Base-by-base conservation (phyloP, 2,888 invertebrate species). In the Rhyacophila evoluta region DNA sequence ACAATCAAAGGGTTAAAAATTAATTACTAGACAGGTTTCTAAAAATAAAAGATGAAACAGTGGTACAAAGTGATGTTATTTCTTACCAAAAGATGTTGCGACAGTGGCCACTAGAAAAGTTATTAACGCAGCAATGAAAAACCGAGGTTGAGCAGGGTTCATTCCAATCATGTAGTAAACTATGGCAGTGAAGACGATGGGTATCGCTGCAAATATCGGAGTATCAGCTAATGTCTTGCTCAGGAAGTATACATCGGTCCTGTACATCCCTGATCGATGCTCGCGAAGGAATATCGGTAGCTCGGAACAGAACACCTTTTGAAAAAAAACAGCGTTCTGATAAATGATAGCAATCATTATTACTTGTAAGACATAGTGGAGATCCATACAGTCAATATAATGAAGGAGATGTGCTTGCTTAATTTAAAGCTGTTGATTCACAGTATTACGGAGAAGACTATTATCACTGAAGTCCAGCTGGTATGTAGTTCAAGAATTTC, bases 121-220 rank as follows among this genome's bases (percentile, higher is more conserved):
- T 83, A 97, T 89, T 0, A 92, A 92, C 11, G 93, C 91, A 0
- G 95, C 92, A 10, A 93, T 91, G 85, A 95, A 95, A 88, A 96
- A 97, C 81, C 92, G 86, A 77, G 89, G 87, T 0, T 93, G 90
- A 0, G 90, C 90, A 0, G 94, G 91, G 84, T 95, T 94, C 29
- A 97, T 88, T 0, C 98, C 97, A 70, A 97, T 93, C 93, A 97
- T 93, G 85, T 94, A 98, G 88, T 98, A 98, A 1, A 94, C 92
- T 75, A 97, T 93, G 1, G 92, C 88, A 0, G 94, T 94, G 86
- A 97, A 98, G 2, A 97, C 88, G 6, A 95, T 85, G 0, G 98
- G 97, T 39, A 97, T 93, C 4, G 94, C 90, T 0, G 96, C 90
- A 85, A 97, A 97, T 68, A 97, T 91, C 0, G 98, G 98, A 0